phyloP scores from a whole-genome alignment of 2,888 invertebrate species.

The Lagria hirta region DNA sequence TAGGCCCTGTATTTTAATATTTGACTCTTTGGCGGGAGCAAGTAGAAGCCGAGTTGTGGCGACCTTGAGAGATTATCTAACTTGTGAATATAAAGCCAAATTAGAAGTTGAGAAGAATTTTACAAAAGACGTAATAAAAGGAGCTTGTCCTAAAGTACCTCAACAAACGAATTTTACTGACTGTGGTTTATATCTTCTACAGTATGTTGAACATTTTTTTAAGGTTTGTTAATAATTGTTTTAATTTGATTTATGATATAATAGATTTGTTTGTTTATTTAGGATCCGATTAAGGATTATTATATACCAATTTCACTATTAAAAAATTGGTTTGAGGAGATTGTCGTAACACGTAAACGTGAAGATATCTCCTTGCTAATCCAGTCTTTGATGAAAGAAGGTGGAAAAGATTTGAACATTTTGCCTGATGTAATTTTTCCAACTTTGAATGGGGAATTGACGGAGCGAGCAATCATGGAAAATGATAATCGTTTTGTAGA shows the following conservation, averaged over 20 bases:
- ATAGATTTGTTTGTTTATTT: conserved; percentile 22
- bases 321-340: conserved; percentile 84
- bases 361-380: conserved; percentile 82
- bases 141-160: conserved; percentile 88
- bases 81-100: conserved; percentile 81
- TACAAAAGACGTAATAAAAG: conserved; percentile 82
- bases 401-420: conserved; percentile 66
- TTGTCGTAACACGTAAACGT: conserved; percentile 80
- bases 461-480: conserved; percentile 52
- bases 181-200: conserved; percentile 92
- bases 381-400: conserved; percentile 71
- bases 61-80: conserved; percentile 87
- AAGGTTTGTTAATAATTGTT: too few relatives aligned
- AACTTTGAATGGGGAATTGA: conserved; percentile 70
- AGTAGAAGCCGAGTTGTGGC: conserved; percentile 83
- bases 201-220: conserved; percentile 96
- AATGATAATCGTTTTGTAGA: conserved; percentile 41
- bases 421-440: conserved; percentile 76
- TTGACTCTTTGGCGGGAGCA: conserved; percentile 88
- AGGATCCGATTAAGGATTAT: conserved; percentile 83
- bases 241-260: not conserved
- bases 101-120: conserved; percentile 65
- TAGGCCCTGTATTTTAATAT: conserved; percentile 91
- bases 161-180: conserved; percentile 97
- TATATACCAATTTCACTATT: conserved; percentile 79